phyloP scores from a whole-genome alignment of 2,888 invertebrate genomes.

The Epistrophe eligans region DNA sequence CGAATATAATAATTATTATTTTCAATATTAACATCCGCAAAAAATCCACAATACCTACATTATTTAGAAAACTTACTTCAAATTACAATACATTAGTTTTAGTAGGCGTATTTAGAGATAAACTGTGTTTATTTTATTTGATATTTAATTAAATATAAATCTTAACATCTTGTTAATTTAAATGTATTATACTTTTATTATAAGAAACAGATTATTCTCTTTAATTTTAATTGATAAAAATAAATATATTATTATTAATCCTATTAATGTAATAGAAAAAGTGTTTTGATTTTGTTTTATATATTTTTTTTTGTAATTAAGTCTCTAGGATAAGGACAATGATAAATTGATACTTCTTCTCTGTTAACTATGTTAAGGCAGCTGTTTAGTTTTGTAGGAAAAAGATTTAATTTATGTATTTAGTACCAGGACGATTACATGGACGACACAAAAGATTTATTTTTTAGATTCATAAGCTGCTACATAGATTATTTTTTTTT shows the following conservation, averaged over 20 bases:
- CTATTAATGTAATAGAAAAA: constrained; percentile 76
- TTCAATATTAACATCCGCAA: constrained; percentile 35
- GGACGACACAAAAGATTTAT: constrained; percentile 31
- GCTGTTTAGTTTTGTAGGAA: constrained; percentile 66
- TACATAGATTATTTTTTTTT: constrained; percentile 13
- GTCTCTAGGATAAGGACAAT: constrained; percentile 30
- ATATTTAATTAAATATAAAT: constrained; percentile 39
- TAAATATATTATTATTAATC: constrained; percentile 70
- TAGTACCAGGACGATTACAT: constrained; percentile 17
- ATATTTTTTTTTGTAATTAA: background rate
- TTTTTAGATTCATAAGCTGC: constrained; percentile 44
- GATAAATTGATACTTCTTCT: constrained; percentile 24
- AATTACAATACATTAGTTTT: constrained; percentile 38
- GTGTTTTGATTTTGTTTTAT: constrained; percentile 40
- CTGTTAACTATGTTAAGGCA: constrained; percentile 64
- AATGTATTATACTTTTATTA: constrained; percentile 11
- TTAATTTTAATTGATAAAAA: constrained; percentile 62
- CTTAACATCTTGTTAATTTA: constrained; percentile 29
- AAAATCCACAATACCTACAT: constrained; percentile 21
- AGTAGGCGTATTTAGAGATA: constrained; percentile 19
- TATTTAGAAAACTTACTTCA: constrained; percentile 52
- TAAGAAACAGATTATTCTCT: constrained; percentile 27
- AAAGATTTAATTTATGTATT: constrained; percentile 10
- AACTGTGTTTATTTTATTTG: background rate
- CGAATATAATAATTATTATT: constrained; percentile 28